A percentile compares a stretch with the other conserved stretches of the same genome.
Conservation (phyloP, 2,888 invertebrate species). For the Antheraea yamamai region DNA sequence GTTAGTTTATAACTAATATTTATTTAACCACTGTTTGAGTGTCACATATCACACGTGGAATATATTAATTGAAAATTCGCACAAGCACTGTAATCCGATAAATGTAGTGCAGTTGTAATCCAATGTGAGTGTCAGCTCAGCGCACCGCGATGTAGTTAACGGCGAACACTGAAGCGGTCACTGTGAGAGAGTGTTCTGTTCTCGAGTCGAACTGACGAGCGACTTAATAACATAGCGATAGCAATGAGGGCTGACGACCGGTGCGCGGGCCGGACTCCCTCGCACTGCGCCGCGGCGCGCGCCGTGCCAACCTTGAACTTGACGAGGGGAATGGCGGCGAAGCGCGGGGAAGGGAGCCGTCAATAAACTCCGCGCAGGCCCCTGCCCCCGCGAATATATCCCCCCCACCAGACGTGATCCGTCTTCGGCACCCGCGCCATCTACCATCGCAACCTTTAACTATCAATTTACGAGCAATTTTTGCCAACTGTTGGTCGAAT, state of each 20-base stretch:
- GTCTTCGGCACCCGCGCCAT: not conserved
- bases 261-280: constrained; percentile 82
- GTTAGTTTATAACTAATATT: constrained; percentile 56
- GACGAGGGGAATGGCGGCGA: constrained; percentile 71
- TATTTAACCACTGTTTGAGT: constrained; percentile 53
- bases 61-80: constrained; percentile 42
- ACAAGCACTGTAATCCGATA: constrained; percentile 77
- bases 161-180: constrained; percentile 51
- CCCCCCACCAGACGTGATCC: constrained; percentile 27
- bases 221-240: constrained; percentile 70
- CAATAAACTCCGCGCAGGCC: constrained; percentile 79
- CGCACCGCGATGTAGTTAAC: constrained; percentile 57
- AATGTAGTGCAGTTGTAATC: constrained; percentile 53
- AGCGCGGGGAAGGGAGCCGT: constrained; percentile 72
- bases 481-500: not conserved
- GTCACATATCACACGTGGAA: constrained; percentile 63
- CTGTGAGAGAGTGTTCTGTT: constrained; percentile 65
- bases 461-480: not conserved
- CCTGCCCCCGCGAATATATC: constrained; percentile 63
- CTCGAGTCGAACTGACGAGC: constrained; percentile 64
- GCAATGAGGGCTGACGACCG: constrained; percentile 79
- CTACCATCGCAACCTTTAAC: not conserved
- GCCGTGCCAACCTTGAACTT: constrained; percentile 84
- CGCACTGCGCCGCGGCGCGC: constrained; percentile 82
- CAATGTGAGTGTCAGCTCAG: constrained; percentile 53